Evolutionary conservation across 1,140 invertebrate genomes (phyloP).

Genomic region (Gonioctena quinquepunctata): DNA sequence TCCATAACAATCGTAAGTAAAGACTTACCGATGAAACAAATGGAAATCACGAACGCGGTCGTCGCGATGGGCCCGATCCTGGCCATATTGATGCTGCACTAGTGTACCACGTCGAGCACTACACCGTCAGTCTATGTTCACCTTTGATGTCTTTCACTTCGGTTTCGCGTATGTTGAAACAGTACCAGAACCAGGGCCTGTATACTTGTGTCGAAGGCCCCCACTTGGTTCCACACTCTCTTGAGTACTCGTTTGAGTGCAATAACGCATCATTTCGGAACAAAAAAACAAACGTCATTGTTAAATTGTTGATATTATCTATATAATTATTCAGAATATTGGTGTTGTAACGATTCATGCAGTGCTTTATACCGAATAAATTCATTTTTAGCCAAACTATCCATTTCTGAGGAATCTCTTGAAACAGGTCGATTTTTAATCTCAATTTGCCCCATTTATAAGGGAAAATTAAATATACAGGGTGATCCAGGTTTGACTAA

Average conservation of each 20-base stretch:
- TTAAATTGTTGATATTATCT: too few species aligned
- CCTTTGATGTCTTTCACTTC: conserved; percentile 45
- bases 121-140: not conserved
- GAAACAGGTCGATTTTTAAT: too few species aligned
- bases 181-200: conserved; percentile 37
- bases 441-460: too few species aligned
- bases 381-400: too few species aligned
- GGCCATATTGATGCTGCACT: conserved; percentile 36
- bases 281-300: too few species aligned
- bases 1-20: too few species aligned
- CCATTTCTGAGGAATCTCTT: too few species aligned
- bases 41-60: conserved; percentile 26
- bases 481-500: too few species aligned
- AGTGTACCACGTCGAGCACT: conserved; percentile 5
- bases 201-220: conserved; percentile 19
- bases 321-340: too few species aligned
- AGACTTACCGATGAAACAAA: conserved; percentile 37
- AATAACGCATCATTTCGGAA: not conserved
- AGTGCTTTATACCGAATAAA: too few species aligned
- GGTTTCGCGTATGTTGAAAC: conserved; percentile 40
- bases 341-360: too few species aligned
- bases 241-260: not conserved
- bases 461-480: too few species aligned
- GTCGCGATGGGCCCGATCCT: conserved; percentile 33
- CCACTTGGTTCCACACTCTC: conserved; percentile 14